Conservation (phyloP, 2,888 invertebrate species). For the Yponomeuta evonymella region DNA sequence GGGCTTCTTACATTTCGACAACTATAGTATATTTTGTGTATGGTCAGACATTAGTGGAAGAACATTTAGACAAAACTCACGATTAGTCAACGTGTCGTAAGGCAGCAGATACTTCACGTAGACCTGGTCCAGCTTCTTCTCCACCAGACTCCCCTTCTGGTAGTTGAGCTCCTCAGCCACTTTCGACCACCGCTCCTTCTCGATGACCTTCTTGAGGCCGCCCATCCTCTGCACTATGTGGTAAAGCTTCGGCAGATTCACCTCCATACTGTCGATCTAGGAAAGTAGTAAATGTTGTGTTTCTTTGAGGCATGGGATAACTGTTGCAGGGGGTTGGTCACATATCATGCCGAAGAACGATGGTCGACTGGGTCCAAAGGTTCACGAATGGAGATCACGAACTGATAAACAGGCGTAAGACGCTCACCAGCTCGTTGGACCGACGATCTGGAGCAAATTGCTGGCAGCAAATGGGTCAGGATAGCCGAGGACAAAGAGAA, state of each 20-base stretch:
- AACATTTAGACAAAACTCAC: conserved; percentile 49
- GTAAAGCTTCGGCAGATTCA: conserved; percentile 90
- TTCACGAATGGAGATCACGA: no score
- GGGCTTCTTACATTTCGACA: no score
- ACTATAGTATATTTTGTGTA: background rate
- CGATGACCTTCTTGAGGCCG: conserved; percentile 89
- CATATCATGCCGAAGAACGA: no score
- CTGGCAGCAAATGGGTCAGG: no score
- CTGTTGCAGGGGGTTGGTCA: no score
- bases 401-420: no score
- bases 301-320: no score
- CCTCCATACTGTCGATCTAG: conserved; percentile 92
- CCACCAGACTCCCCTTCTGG: conserved; percentile 85
- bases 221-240: conserved; percentile 90
- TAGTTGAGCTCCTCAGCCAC: conserved; percentile 93
- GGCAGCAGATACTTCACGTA: conserved; percentile 94
- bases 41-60: background rate
- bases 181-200: conserved; percentile 91
- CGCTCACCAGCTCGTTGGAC: no score
- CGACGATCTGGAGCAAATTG: no score
- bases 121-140: conserved; percentile 89
- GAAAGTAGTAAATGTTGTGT: conserved; percentile 24
- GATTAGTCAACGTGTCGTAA: conserved; percentile 87
- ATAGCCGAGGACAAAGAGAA: no score
- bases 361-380: no score